These are phyloP conservation scores for Leiothrix lutea DNA, from an alignment of 2,113 vertebrate genomes.

Conservation along the genomic window DNA sequence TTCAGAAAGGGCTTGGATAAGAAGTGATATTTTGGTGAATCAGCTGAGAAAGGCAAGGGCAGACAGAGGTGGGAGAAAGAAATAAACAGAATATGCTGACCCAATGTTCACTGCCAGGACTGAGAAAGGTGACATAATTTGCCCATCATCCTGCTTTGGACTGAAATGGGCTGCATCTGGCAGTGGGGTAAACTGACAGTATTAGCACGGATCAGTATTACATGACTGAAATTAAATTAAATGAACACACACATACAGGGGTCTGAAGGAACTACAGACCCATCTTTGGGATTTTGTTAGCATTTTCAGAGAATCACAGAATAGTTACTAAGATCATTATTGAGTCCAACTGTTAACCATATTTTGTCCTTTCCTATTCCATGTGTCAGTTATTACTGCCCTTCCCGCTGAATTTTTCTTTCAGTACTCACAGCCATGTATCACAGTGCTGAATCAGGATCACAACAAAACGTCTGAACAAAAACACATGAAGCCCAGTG, in stretches of 20 bases:
- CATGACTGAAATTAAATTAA: not conserved
- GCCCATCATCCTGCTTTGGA: not conserved
- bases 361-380: not conserved
- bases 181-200: not conserved
- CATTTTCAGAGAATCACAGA: not conserved
- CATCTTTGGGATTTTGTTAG: not conserved
- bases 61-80: not conserved
- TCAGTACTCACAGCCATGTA: not conserved
- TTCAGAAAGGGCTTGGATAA: not conserved
- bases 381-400: not conserved
- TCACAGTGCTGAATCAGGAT: not conserved
- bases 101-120: not conserved
- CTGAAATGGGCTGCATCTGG: not conserved
- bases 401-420: not conserved
- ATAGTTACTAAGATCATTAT: not conserved
- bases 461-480: not conserved
- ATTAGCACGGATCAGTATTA: not conserved
- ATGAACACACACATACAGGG: not conserved
- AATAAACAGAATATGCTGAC: not conserved
- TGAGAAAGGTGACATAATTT: not conserved
- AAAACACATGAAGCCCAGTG: rapidly evolving
- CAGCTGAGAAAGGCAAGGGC: not conserved
- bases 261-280: not conserved
- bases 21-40: not conserved
- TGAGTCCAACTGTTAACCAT: not conserved